These are phyloP conservation scores for Lepidotrigona ventralis DNA, from an alignment of 1,140 invertebrate genomes.

Conservation along the genomic window DNA sequence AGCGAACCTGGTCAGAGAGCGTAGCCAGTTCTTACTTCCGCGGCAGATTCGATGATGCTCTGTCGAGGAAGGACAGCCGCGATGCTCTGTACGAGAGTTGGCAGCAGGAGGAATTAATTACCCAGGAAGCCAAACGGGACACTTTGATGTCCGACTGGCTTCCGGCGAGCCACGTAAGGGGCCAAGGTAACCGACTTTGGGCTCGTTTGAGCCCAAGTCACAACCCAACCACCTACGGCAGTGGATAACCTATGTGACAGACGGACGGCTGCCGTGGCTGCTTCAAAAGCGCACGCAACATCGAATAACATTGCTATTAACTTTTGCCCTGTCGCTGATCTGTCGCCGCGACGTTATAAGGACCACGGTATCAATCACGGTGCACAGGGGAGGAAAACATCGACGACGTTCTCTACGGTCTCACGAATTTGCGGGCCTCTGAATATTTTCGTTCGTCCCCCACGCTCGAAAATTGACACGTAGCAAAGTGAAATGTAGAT, in stretches of 20 bases:
- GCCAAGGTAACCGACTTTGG: conserved; percentile 71
- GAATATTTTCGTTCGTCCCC: too few species aligned
- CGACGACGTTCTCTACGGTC: not conserved
- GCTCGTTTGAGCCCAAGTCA: conserved; percentile 57
- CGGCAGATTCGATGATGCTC: conserved; percentile 14
- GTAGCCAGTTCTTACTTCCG: not conserved
- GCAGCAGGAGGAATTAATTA: conserved; percentile 70
- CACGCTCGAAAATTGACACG: not conserved
- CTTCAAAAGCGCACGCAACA: conserved; percentile 38
- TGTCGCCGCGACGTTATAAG: not conserved
- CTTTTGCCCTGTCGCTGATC: conserved; percentile 4
- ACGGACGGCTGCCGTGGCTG: conserved; percentile 26
- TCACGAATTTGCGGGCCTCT: not conserved
- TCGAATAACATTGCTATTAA: conserved; percentile 32
- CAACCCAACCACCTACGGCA: conserved; percentile 50
- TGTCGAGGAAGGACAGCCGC: conserved; percentile 20
- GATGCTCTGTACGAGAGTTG: conserved; percentile 39
- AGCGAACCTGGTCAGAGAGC: not conserved
- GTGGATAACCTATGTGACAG: conserved; percentile 52
- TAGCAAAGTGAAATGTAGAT: not conserved
- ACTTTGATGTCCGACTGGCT: conserved; percentile 72
- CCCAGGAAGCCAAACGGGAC: conserved; percentile 63
- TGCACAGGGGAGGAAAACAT: not conserved
- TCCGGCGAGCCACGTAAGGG: conserved; percentile 65
- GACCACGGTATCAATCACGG: not conserved